These are phyloP conservation scores for Actias luna DNA, from an alignment of 2,888 invertebrate species.

Conservation along the genomic window DNA sequence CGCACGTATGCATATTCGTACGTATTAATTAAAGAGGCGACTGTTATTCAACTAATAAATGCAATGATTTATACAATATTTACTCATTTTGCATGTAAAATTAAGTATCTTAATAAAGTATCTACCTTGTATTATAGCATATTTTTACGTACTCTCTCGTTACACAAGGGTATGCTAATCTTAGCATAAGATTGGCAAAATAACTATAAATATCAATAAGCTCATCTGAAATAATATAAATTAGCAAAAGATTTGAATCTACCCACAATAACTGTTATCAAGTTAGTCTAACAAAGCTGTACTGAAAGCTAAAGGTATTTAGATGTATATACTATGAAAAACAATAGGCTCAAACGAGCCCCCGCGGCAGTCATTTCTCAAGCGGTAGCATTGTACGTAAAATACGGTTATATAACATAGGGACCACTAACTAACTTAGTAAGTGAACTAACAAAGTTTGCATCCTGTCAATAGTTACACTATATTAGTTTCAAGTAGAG, in stretches of 20 bases:
- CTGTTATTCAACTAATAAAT: neutral
- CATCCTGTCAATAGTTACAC: conserved; percentile 29
- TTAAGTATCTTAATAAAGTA: no score
- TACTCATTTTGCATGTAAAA: neutral
- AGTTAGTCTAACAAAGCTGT: no score
- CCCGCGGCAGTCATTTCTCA: neutral
- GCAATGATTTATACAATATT: neutral
- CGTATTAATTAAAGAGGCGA: neutral
- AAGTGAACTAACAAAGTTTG: conserved; percentile 24
- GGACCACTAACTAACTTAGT: conserved; percentile 13
- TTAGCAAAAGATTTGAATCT: neutral
- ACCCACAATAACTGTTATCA: neutral
- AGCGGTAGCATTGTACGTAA: neutral
- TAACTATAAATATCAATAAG: no score
- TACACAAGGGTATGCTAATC: no score
- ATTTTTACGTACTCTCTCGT: no score
- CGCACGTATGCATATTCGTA: conserved; percentile 3
- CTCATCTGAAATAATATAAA: no score
- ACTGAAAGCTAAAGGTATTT: no score
- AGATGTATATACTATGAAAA: neutral
- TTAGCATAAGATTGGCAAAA: no score
- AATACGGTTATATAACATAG: neutral
- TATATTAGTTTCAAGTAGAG: conserved; percentile 32
- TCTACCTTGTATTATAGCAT: no score
- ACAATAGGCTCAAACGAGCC: neutral